Base-by-base conservation (phyloP, 2,797 vertebrate species). In the Masticophis lateralis region DNA sequence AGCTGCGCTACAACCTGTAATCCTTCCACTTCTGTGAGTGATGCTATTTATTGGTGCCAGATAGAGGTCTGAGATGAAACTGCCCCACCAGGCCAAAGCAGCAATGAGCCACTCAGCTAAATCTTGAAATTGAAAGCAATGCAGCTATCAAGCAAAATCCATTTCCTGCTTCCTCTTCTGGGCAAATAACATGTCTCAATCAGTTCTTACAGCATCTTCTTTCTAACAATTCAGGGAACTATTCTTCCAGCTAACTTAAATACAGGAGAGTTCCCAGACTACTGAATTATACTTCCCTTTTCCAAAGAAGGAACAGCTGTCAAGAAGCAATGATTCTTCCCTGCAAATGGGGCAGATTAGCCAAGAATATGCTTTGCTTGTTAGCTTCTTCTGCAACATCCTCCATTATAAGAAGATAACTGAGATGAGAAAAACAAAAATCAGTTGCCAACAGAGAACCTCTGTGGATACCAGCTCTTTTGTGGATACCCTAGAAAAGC, bases 251-350 rank as follows among this genome's bases (percentile, higher is more conserved):
- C 74, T 25, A 83, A 56, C 47, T 22, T 16, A 27, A 90, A 86
- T 55, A 37, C 59, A 37, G 0, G 0, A 66, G 88, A 86, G 93
- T 94, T 95, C 92, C 94, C 92, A 61, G 51, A 43, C 87, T 88
- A 0, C 92, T 0, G 59, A 91, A 74, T 91, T 16, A 6, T 69
- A 94, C 96, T 97, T 96, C 96, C 86, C 93, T 89, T 96, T 96
- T 95, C 96, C 96, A 28, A 60, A 91, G 93, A 91, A 95, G 25
- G 63, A 92, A 69, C 11, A 28, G 91, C 0, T 0, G 0, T 63
- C 5, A 53, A 92, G 66, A 91, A 83, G 43, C 55, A 25, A 47
- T 43, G 91, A 12, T 14, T 5, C 1, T 0, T 22, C 22, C 1
- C 59, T 22, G 0, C 27, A 2, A 27, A 2, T 43, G 0, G 63